Base-by-base conservation (phyloP, 2,113 vertebrate genomes). In the Phalacrocorax aristotelis region DNA sequence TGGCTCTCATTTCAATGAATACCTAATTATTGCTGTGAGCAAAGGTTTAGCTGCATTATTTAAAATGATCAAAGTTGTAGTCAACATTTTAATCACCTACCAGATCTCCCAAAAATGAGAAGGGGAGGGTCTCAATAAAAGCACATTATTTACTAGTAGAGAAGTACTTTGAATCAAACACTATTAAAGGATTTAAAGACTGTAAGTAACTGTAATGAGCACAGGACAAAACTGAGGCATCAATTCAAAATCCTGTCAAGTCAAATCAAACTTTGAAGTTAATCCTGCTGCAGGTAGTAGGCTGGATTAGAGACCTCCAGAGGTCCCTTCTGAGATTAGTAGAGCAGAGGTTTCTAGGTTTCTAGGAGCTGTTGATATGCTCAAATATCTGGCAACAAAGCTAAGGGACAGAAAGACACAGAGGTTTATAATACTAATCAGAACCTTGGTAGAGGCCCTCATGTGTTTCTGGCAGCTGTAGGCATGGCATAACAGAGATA, bases 21-120 rank as follows among this genome's bases (percentile, higher is more conserved):
- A 76, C 36, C 40, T 95, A 83, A 83, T 90, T 93, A 88, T 44
- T 76, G 54, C 88, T 65, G 62, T 86, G 34, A 91, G 79, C 66
- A 95, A 93, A 95, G 26, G 44, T 65, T 92, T 48, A 80, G 40
- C 34, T 79, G 71, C 79, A 34, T 77, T 86, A 83, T 52, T 90
- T 90, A 65, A 90, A 93, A 92, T 46, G 5, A 86, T 88, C 70
- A 88, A 83, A 86, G 62, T 48, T 54, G 30, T 52, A 86, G 30
- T 14, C 72, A 95, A 83, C 46, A 95, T 92, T 94, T 90, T 93
- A 89, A 94, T 83, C 54, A 92, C 61, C 83, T 83, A 70, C 40
- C 49, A 88, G 57, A 40, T 79, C 70, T 88, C 92, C 66, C 29
- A 83, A 85, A 95, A 90, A 66, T 52, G 30, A 92, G 82, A 64